Base-by-base conservation (phyloP, 2,888 invertebrate species). In the Agriopis aurantiaria region DNA sequence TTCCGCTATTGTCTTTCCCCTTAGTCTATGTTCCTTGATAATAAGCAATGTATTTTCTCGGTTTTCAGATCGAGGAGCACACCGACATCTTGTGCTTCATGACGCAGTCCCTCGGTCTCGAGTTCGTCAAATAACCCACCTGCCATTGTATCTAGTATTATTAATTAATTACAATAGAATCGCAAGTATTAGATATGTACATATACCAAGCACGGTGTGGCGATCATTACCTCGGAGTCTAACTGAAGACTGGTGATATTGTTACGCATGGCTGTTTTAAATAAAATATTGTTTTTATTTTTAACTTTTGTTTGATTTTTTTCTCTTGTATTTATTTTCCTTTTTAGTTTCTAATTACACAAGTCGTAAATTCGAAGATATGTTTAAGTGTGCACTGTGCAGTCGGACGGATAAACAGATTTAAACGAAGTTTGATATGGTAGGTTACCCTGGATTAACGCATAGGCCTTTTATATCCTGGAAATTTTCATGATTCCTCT, bases 21-120 rank as follows among this genome's bases (percentile, higher is more conserved):
- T 23, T 23, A 23, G 17, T 23, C 17, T 23, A 23, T 23, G 17
- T 23, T 23, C 17, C 17, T 33, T 51, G 9, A 48, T 43, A 43
- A 43, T 43, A 43, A 43, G 5, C 3, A 48, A 48, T 11, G 48
- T 17, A 0, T 41, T 14, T 52, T 69, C 82, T 77, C 73, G 94
- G 63, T 59, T 88, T 95, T 84, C 95, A 98, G 97, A 99, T 99
- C 85, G 99, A 98, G 77, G 99, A 99, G 90, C 96, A 97, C 82
- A 97, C 98, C 0, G 99, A 99, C 87, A 97, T 98, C 79, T 95
- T 98, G 83, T 96, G 97, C 85, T 98, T 98, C 92, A 95, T 98
- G 80, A 96, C 96, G 62, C 96, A 96, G 88, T 95, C 97, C 48
- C 92, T 98, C 71, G 95, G 95, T 14, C 93, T 98, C 63, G 88